These are phyloP conservation scores for Burhinus oedicnemus DNA, from an alignment of 2,113 vertebrate species.

Conservation along the genomic window DNA sequence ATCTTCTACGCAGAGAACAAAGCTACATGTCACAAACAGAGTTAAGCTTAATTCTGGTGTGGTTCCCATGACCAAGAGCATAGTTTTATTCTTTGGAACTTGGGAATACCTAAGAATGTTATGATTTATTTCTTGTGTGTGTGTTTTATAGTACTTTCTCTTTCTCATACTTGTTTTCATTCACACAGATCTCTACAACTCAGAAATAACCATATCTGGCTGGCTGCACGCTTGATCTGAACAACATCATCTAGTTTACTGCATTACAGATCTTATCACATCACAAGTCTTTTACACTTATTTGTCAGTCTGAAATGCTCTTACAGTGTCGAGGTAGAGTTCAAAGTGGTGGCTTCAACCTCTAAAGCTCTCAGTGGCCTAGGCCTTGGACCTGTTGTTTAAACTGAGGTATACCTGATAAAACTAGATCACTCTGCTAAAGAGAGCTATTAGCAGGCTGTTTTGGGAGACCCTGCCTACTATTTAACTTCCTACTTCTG, in stretches of 20 bases:
- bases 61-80: accelerated
- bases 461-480: background rate
- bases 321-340: background rate
- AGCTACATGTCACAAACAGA: background rate
- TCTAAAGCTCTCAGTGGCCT: background rate
- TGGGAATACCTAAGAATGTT: background rate
- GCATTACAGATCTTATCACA: background rate
- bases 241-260: background rate
- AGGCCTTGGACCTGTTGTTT: background rate
- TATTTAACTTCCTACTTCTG: background rate
- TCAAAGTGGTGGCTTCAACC: background rate
- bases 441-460: background rate
- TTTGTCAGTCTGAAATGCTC: background rate
- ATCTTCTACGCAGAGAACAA: background rate
- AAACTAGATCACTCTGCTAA: background rate
- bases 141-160: background rate
- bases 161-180: background rate
- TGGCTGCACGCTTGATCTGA: accelerated
- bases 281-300: background rate
- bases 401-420: background rate
- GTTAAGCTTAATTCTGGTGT: background rate
- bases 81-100: background rate
- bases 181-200: background rate
- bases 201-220: background rate
- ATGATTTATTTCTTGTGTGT: background rate